Evolutionary conservation across 2,113 vertebrate genomes (phyloP).

Genomic region (Eudyptes chrysolophus): DNA sequence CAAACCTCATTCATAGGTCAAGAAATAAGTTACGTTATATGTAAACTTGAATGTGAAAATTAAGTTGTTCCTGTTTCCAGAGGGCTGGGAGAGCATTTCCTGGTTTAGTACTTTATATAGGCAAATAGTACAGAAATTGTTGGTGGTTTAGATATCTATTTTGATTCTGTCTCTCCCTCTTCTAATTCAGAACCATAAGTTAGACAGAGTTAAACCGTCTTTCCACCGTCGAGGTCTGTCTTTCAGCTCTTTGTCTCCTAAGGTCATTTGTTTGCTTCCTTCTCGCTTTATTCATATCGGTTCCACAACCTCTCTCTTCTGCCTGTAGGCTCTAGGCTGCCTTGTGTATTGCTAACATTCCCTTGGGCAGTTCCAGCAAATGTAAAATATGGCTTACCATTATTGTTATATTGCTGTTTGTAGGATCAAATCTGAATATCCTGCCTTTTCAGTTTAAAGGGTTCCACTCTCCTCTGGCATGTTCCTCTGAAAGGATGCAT

Average conservation of each 20-base stretch:
- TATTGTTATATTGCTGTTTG: neutral
- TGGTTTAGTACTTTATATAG: neutral
- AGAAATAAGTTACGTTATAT: neutral
- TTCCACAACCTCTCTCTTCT: neutral
- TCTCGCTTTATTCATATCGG: rapidly evolving
- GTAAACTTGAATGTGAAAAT: neutral
- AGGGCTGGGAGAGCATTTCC: neutral
- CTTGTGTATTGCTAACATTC: neutral
- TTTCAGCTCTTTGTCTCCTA: neutral
- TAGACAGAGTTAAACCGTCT: neutral
- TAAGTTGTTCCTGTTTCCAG: neutral
- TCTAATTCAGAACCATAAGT: neutral
- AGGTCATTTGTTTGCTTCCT: neutral
- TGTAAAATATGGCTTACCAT: neutral
- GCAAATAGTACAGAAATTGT: neutral
- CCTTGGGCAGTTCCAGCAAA: neutral
- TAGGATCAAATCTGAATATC: neutral
- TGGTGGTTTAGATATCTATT: neutral
- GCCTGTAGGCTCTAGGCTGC: neutral
- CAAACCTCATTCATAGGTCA: neutral
- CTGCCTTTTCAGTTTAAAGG: neutral
- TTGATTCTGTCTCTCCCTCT: neutral
- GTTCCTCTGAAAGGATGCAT: neutral
- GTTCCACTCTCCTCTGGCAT: neutral
- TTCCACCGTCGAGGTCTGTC: neutral